A percentile compares a stretch with the other conserved stretches of the same genome.
phyloP scores from a whole-genome alignment of 2,888 invertebrate genomes.

The Lymantria monacha region DNA sequence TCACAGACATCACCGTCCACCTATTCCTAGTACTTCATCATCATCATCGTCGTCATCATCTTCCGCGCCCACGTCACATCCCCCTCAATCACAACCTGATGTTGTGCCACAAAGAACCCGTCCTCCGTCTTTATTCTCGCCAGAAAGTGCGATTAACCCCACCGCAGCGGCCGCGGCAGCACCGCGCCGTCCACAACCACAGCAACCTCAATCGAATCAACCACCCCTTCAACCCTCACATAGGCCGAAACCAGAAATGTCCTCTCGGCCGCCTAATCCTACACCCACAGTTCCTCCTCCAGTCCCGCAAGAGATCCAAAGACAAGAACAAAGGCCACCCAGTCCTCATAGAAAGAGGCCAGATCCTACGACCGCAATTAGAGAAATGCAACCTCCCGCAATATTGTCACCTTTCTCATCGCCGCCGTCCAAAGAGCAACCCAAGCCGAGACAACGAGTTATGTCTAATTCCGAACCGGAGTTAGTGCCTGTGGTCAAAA shows the following conservation, averaged over 20 bases:
- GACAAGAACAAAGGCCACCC: conserved; percentile 38
- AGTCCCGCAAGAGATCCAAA: conserved; percentile 38
- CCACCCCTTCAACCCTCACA: conserved; percentile 39
- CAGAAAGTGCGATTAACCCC: conserved; percentile 82
- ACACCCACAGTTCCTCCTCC: conserved; percentile 52
- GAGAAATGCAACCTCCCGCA: conserved; percentile 70
- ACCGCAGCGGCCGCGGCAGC: conserved; percentile 64
- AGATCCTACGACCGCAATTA: conserved; percentile 56
- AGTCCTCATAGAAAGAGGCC: conserved; percentile 62
- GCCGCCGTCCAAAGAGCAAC: conserved; percentile 55
- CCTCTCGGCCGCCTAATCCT: conserved; percentile 17
- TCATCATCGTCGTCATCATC: conserved; percentile 27
- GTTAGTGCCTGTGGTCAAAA: conserved; percentile 83
- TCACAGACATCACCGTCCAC: conserved; percentile 61
- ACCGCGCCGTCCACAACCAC: conserved; percentile 47
- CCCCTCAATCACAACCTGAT: conserved; percentile 30
- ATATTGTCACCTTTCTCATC: conserved; percentile 79
- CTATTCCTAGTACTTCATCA: conserved; percentile 42
- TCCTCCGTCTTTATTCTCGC: conserved; percentile 85
- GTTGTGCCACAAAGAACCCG: conserved; percentile 62
- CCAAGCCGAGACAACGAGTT: conserved; percentile 53
- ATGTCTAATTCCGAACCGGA: conserved; percentile 82
- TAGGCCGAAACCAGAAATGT: conserved; percentile 27
- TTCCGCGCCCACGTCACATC: conserved; percentile 30
- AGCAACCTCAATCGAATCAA: conserved; percentile 33